Conservation (phyloP, 2,797 vertebrate genomes). For the Tokudaia tokunoshimensis region DNA sequence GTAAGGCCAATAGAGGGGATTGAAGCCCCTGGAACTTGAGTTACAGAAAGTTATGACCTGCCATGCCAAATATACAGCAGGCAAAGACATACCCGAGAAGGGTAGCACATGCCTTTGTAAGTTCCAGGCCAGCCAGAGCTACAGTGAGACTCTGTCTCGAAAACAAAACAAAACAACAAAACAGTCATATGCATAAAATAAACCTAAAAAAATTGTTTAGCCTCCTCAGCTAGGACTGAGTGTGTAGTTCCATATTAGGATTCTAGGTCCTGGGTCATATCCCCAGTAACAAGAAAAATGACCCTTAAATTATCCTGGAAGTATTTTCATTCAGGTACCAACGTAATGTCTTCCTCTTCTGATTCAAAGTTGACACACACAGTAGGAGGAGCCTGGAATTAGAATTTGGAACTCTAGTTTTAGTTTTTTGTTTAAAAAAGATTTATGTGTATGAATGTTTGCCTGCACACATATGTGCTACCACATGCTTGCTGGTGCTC, state of each 20-base stretch:
- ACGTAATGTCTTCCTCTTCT: not conserved
- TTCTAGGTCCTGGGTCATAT: not conserved
- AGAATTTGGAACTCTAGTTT: constrained; percentile 43
- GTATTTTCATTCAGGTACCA: not conserved
- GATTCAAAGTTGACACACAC: not conserved
- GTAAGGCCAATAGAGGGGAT: too few species aligned
- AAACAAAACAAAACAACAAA: not conserved
- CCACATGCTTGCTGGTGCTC: not conserved
- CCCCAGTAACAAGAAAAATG: not conserved
- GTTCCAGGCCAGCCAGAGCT: not conserved
- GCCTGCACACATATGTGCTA: not conserved
- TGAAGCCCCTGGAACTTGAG: too few species aligned
- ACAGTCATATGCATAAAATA: not conserved
- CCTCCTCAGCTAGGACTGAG: not conserved
- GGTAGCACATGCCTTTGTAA: not conserved
- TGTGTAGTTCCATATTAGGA: not conserved
- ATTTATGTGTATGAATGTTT: not conserved
- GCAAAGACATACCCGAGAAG: not conserved
- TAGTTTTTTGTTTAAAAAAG: not conserved
- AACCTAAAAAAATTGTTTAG: not conserved
- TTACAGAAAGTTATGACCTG: not conserved
- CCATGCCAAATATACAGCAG: too few species aligned
- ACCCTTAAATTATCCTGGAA: not conserved
- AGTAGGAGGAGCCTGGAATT: not conserved
- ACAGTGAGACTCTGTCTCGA: not conserved